phyloP scores from a whole-genome alignment of 1,140 invertebrate genomes.

The Lepidurus apus region DNA sequence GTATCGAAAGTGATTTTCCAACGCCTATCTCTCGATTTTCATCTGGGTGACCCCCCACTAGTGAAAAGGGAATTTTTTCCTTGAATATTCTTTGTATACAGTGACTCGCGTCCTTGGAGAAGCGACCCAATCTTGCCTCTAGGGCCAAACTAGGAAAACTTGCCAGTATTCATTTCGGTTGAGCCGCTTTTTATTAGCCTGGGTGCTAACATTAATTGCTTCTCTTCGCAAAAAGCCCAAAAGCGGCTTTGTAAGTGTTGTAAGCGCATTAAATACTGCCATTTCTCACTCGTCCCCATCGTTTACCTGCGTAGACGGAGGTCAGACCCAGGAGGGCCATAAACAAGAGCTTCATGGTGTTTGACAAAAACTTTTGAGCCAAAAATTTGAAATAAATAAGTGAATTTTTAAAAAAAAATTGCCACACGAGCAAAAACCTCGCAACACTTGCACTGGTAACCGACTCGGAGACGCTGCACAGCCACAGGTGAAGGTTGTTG shows the following conservation, averaged over 20 bases:
- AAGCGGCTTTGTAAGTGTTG: no score
- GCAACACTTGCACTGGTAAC: background rate
- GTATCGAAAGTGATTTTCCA: background rate
- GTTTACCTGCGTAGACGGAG: background rate
- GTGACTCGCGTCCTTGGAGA: conserved; percentile 6
- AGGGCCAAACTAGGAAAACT: background rate
- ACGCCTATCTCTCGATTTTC: background rate
- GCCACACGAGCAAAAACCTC: no score
- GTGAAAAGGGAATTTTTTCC: background rate
- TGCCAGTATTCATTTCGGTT: background rate
- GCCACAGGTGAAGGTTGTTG: conserved; percentile 11
- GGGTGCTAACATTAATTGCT: background rate
- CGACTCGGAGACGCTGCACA: conserved; percentile 2
- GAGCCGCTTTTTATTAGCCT: background rate
- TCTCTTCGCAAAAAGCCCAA: background rate
- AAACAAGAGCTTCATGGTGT: background rate
- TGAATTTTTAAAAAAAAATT: no score
- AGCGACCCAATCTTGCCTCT: conserved; percentile 1
- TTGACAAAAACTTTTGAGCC: background rate
- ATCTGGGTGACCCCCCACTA: background rate
- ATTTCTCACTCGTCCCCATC: background rate
- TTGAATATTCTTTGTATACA: background rate
- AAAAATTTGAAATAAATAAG: no score
- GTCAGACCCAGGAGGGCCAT: background rate
- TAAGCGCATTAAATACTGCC: background rate